A percentile compares a stretch with the other conserved stretches of the same genome.
Conservation (phyloP, 1,140 invertebrate genomes). For the Scaptomyza hsui region DNA sequence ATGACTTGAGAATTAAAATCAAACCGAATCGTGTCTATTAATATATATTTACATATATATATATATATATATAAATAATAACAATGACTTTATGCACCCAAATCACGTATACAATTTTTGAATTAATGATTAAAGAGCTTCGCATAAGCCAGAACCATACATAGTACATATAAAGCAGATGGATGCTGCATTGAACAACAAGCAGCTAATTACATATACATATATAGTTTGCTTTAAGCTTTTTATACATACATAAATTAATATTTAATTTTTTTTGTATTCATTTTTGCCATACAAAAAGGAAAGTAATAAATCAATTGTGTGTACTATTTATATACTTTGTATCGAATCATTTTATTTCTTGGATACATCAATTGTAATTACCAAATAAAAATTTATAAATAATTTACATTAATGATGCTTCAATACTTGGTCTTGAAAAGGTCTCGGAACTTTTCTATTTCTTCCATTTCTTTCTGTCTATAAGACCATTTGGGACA, state of each 20-base stretch:
- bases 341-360: slow-evolving; percentile 1
- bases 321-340: slow-evolving; percentile 63
- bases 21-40: slow-evolving; percentile 32
- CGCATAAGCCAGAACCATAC: slow-evolving; percentile 35
- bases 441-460: background rate
- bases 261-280: slow-evolving; percentile 82
- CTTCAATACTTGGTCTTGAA: background rate
- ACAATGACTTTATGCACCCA: slow-evolving; percentile 12
- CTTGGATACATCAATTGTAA: slow-evolving; percentile 7
- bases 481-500: background rate
- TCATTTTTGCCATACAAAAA: slow-evolving; percentile 82
- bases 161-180: slow-evolving; percentile 23
- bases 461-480: background rate
- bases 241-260: slow-evolving; percentile 79
- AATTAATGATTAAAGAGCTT: slow-evolving; percentile 16
- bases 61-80: slow-evolving; percentile 5
- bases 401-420: background rate
- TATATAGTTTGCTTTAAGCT: slow-evolving; percentile 78
- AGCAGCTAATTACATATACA: slow-evolving; percentile 69
- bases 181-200: slow-evolving; percentile 24
- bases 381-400: slow-evolving; percentile 1
- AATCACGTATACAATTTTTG: slow-evolving; percentile 5
- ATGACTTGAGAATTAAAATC: background rate
- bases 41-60: slow-evolving; percentile 7
- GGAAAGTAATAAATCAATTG: slow-evolving; percentile 71